These are phyloP conservation scores for Probaryconus sp. DNA, from an alignment of 1,140 invertebrate species.

Conservation along the genomic window DNA sequence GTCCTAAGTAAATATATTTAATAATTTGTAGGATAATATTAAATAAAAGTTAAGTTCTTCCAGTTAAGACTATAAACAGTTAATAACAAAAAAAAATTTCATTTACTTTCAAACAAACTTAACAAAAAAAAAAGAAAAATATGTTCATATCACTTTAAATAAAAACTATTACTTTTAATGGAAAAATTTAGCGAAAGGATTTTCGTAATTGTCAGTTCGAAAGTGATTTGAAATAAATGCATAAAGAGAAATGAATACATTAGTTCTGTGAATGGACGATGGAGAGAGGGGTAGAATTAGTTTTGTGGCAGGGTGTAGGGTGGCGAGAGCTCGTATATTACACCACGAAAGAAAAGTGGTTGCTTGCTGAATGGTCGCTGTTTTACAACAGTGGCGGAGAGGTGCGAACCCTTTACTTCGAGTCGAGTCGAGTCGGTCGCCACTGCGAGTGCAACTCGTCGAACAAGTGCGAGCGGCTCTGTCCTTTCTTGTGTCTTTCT, in stretches of 20 bases:
- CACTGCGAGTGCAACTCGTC: constrained; percentile 56
- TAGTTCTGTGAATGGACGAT: constrained; percentile 47
- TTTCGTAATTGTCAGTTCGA: constrained; percentile 33
- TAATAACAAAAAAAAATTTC: constrained; percentile 5
- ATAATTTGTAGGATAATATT: no score
- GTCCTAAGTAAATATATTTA: no score
- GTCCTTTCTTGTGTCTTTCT: constrained; percentile 3
- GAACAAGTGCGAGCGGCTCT: constrained; percentile 35
- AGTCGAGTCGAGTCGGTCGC: constrained; percentile 56
- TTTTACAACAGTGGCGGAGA: constrained; percentile 71
- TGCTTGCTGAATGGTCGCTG: constrained; percentile 67
- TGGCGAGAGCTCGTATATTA: constrained; percentile 57
- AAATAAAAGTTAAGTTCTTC: no score
- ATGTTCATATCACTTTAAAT: no score
- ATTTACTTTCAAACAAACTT: no score
- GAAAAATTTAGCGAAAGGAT: constrained; percentile 4
- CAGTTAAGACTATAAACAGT: no score
- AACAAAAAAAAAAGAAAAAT: no score
- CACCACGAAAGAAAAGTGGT: constrained; percentile 66
- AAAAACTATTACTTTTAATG: no score
- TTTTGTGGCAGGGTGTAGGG: constrained; percentile 39
- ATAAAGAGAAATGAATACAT: constrained; percentile 47
- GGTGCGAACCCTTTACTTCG: constrained; percentile 61
- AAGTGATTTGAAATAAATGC: constrained; percentile 44
- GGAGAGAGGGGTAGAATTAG: constrained; percentile 47